Conservation (phyloP, 2,888 invertebrate genomes). For the Hypolimnas misippus region DNA sequence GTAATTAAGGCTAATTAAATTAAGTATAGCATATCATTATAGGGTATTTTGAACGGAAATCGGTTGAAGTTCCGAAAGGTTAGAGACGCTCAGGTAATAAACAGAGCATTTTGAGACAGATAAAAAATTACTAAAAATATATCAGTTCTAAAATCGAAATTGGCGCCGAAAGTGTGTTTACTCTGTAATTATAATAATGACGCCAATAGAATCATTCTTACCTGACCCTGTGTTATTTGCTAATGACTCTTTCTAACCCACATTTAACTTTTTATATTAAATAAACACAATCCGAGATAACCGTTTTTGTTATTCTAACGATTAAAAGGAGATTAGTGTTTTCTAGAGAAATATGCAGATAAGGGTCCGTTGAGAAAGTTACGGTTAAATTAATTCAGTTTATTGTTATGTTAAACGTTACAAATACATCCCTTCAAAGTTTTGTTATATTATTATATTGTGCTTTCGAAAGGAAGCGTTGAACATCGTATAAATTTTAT, state of each 20-base stretch:
- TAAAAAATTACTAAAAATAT: slow-evolving; percentile 46
- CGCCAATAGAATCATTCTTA: slow-evolving; percentile 47
- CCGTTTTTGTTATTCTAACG: slow-evolving; percentile 63
- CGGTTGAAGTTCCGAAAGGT: slow-evolving; percentile 31
- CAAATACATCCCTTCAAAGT: slow-evolving; percentile 35
- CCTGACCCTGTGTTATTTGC: slow-evolving; percentile 71
- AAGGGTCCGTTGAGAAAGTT: slow-evolving; percentile 53
- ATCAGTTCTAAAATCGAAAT: slow-evolving; percentile 53
- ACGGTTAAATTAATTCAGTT: slow-evolving; percentile 60
- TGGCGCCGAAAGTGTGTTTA: slow-evolving; percentile 59
- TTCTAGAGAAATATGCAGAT: slow-evolving; percentile 56
- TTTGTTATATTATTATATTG: slow-evolving; percentile 46
- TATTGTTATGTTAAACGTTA: slow-evolving; percentile 56
- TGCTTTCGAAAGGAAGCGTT: slow-evolving; percentile 49
- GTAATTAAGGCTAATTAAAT: slow-evolving; percentile 38
- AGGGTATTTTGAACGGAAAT: slow-evolving; percentile 35
- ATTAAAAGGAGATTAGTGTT: slow-evolving; percentile 67
- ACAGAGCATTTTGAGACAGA: slow-evolving; percentile 35
- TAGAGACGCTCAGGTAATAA: slow-evolving; percentile 39
- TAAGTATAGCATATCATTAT: slow-evolving; percentile 17
- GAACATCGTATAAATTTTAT: slow-evolving; percentile 29
- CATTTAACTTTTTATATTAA: slow-evolving; percentile 47
- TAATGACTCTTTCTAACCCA: slow-evolving; percentile 57
- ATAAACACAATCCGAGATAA: slow-evolving; percentile 46
- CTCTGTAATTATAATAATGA: slow-evolving; percentile 79